A percentile compares a stretch with the other conserved stretches of the same genome.
Evolutionary conservation across 2,888 invertebrate species (phyloP).

Genomic region (Pristionchus fissidentatus): DNA sequence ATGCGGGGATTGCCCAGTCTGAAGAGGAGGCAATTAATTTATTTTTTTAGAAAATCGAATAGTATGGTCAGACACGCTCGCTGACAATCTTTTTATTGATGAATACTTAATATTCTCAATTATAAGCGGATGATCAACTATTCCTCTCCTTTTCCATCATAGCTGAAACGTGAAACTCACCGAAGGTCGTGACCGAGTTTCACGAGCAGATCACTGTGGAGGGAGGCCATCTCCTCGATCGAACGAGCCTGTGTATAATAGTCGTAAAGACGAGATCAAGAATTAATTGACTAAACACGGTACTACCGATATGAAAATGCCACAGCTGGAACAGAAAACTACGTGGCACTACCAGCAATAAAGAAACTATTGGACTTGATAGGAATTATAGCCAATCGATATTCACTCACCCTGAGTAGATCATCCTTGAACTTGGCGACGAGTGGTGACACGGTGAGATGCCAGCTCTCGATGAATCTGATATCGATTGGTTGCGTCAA

Average conservation of each 20-base stretch:
- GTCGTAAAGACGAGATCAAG: not conserved
- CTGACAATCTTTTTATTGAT: too few species aligned
- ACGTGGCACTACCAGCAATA: too few species aligned
- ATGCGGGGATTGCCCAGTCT: constrained; percentile 37
- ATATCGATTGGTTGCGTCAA: too few species aligned
- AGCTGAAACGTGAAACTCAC: not conserved
- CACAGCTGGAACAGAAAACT: too few species aligned
- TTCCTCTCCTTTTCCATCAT: too few species aligned
- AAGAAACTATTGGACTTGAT: not conserved
- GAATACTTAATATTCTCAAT: too few species aligned
- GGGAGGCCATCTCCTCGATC: constrained; percentile 44
- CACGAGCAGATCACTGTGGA: constrained; percentile 20
- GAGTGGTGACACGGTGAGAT: constrained; percentile 30
- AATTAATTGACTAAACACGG: not conserved
- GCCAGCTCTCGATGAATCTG: constrained; percentile 33
- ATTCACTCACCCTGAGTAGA: not conserved
- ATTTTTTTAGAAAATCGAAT: not conserved
- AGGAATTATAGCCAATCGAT: not conserved
- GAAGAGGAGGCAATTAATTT: not conserved
- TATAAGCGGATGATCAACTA: too few species aligned
- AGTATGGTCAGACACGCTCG: not conserved
- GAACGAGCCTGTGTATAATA: constrained; percentile 25
- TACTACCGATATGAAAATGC: not conserved
- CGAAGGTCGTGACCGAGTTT: constrained; percentile 30
- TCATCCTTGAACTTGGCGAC: constrained; percentile 40